These are phyloP conservation scores for Pseudomyrmex concolor DNA, from an alignment of 1,140 invertebrate genomes.

Conservation along the genomic window DNA sequence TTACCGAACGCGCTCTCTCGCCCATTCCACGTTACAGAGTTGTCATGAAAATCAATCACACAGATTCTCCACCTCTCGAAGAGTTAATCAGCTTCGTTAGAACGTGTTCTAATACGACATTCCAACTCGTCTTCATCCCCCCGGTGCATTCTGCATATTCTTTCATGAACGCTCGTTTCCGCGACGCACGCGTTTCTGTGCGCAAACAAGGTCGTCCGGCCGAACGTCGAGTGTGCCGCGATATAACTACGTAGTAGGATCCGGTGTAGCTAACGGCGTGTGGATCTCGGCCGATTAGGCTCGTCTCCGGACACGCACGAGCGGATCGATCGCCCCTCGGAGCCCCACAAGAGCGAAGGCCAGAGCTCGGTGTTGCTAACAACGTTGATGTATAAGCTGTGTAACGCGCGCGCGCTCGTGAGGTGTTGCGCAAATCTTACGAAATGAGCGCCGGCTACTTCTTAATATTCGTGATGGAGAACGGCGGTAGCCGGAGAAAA, in stretches of 20 bases:
- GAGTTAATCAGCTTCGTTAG: slow-evolving; percentile 39
- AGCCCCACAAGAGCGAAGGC: slow-evolving; percentile 23
- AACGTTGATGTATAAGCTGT: slow-evolving; percentile 32
- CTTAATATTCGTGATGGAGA: slow-evolving; percentile 39
- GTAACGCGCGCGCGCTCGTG: slow-evolving; percentile 18
- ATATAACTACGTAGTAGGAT: slow-evolving; percentile 35
- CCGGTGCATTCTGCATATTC: slow-evolving; percentile 13
- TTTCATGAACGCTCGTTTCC: slow-evolving; percentile 20
- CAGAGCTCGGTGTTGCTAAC: slow-evolving; percentile 31
- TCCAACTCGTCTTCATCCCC: slow-evolving; percentile 32
- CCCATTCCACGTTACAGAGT: slow-evolving; percentile 18
- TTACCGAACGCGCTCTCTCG: not conserved
- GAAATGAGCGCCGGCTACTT: slow-evolving; percentile 48
- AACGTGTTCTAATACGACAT: not conserved
- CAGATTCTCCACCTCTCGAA: slow-evolving; percentile 2
- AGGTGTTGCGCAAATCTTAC: slow-evolving; percentile 39
- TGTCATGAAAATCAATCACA: slow-evolving; percentile 21
- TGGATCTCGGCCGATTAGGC: slow-evolving; percentile 51
- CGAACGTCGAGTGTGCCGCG: slow-evolving; percentile 42
- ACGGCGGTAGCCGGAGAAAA: slow-evolving; percentile 5
- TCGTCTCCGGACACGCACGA: slow-evolving; percentile 61
- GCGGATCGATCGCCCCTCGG: slow-evolving; percentile 51
- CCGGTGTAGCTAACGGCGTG: slow-evolving; percentile 28
- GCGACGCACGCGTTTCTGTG: slow-evolving; percentile 28
- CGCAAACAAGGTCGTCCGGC: slow-evolving; percentile 48